Evolutionary conservation across 2,113 vertebrate genomes (phyloP).

Genomic region (Siniperca knerii): DNA sequence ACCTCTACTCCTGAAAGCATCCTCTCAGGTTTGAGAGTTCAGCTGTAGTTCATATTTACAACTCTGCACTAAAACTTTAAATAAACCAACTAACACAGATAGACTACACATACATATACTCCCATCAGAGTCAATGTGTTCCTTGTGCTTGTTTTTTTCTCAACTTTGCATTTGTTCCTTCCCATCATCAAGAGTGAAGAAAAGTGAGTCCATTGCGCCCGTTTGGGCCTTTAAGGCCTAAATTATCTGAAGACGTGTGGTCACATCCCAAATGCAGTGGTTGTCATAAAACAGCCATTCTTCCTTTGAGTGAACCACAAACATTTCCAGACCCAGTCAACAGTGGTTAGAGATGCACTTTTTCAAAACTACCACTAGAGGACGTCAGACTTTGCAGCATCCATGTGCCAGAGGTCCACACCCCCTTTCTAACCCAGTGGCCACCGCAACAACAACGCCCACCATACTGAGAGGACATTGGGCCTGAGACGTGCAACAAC

Average conservation of each 20-base stretch:
- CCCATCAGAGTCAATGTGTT: conserved; percentile 16
- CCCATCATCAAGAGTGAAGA: background rate
- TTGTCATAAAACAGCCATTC: conserved; percentile 37
- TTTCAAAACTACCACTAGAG: conserved; percentile 67
- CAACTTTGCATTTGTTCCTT: background rate
- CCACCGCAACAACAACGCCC: conserved; percentile 67
- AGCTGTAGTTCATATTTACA: conserved; percentile 34
- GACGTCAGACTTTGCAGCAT: conserved; percentile 56
- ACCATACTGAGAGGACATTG: conserved; percentile 52
- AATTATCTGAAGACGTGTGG: conserved; percentile 36
- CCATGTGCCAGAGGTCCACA: conserved; percentile 51
- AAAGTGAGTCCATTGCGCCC: conserved; percentile 14
- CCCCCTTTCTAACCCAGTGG: conserved; percentile 59
- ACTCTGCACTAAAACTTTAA: background rate
- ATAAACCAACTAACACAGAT: conserved; percentile 33
- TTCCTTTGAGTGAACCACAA: conserved; percentile 48
- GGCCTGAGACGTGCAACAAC: conserved; percentile 29
- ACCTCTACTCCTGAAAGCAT: background rate
- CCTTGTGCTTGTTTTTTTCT: conserved; percentile 33
- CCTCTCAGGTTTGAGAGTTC: conserved; percentile 19
- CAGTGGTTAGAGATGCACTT: conserved; percentile 15
- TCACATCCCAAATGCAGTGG: conserved; percentile 30
- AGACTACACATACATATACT: conserved; percentile 7
- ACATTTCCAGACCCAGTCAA: conserved; percentile 35
- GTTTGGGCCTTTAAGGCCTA: conserved; percentile 25